Evolutionary conservation across 1,140 invertebrate species (phyloP), one percentile per base, ranked within the genome.

Genomic region (Goniozus legneri): DNA sequence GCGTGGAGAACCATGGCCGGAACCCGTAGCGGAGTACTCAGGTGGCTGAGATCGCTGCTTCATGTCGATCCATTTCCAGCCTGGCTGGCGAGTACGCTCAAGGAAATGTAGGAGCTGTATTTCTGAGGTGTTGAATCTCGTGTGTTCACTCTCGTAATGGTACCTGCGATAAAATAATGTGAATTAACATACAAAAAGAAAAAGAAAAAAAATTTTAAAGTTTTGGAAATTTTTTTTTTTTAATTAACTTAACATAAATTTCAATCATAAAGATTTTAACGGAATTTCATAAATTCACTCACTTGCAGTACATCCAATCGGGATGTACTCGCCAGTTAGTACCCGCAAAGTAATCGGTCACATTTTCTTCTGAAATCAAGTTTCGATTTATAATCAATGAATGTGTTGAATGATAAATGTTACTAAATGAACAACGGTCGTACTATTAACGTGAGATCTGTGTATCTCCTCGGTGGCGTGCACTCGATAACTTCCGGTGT

Each of bases 251-350:
- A 35, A 35, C n/a, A 35, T 16, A 7, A 13, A 35, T 27, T 27
- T 27, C 10, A 6, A 6, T 27, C 24, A 4, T 6, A 27, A 4
- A 27, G 4, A 27, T 4, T 27, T 27, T 10, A 27, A 10, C 24
- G n/a, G n/a, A 27, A 27, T 27, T 27, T 6, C 24, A 27, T 6
- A 27, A 27, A 27, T 22, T 3, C 0, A 64, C 71, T 68, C 27
- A 74, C 73, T 75, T 74, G 72, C 73, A 75, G 42, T 76, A 77
- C 41, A 71, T 58, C 91, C 92, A 95, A 59, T 93, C 84, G 34
- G 92, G 92, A 79, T 96, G 92, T 27, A 96, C 84, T 67, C 83
- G 88, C 91, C 92, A 95, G 61, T 90, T 85, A 45, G 78, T 79
- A 50, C 82, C 83, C 56, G 77, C 76, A 68, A 89, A 89, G 69